These are phyloP conservation scores for Barypeithes pellucidus DNA, from an alignment of 2,888 invertebrate species.

Conservation along the genomic window DNA sequence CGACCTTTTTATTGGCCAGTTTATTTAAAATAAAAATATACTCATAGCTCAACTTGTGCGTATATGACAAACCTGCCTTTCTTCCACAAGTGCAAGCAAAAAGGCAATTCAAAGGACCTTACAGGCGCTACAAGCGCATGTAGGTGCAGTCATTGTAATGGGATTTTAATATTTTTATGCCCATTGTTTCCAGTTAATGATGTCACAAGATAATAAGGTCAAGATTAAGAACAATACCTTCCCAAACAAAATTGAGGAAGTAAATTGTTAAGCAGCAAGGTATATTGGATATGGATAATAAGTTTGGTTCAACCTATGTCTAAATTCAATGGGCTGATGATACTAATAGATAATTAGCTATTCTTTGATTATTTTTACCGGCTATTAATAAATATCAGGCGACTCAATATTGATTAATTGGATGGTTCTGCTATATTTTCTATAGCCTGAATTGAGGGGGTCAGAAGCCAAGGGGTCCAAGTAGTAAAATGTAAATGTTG, in stretches of 20 bases:
- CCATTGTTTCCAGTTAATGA: slow-evolving; percentile 59
- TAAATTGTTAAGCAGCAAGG: slow-evolving; percentile 44
- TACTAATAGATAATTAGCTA: slow-evolving; percentile 40
- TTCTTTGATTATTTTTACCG: slow-evolving; percentile 23
- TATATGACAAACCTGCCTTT: slow-evolving; percentile 8
- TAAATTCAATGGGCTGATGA: slow-evolving; percentile 35
- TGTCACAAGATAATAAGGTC: slow-evolving; percentile 62
- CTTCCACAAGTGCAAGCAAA: slow-evolving; percentile 1
- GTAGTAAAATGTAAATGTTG: no score
- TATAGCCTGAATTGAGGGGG: no score
- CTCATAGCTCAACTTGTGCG: neutral
- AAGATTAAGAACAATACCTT: slow-evolving; percentile 61
- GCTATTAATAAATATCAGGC: slow-evolving; percentile 1
- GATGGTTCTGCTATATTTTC: no score
- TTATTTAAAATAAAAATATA: no score
- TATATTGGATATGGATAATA: slow-evolving; percentile 49
- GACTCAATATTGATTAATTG: slow-evolving; percentile 9
- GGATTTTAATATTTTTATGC: slow-evolving; percentile 59
- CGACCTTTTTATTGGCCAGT: no score
- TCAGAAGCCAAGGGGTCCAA: no score
- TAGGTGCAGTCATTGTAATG: slow-evolving; percentile 60
- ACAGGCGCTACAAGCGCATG: slow-evolving; percentile 43
- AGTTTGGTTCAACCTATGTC: slow-evolving; percentile 38
- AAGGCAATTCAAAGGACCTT: slow-evolving; percentile 24
- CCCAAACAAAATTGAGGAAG: slow-evolving; percentile 57